Evolutionary conservation across 2,797 vertebrate species (phyloP).

Genomic region (Acanthopagrus latus): DNA sequence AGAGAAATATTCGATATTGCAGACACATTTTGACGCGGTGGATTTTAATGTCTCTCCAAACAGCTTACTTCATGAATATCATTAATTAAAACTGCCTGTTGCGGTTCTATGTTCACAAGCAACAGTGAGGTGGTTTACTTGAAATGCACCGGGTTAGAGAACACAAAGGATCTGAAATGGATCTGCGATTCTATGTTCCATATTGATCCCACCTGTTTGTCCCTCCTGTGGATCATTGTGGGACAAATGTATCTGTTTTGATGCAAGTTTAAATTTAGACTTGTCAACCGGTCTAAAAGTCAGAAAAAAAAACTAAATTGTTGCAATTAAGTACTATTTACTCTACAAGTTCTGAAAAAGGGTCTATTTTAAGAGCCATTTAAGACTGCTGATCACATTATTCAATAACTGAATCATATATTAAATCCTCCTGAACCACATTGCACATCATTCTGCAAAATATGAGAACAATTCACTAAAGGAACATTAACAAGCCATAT

Average conservation of each 20-base stretch:
- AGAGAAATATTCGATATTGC: conserved; percentile 7
- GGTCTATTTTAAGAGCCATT: too few species aligned
- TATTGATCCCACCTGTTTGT: conserved; percentile 9
- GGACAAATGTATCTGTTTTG: neutral
- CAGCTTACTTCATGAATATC: conserved; percentile 3
- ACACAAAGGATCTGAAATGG: conserved; percentile 11
- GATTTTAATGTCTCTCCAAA: neutral
- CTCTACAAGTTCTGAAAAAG: too few species aligned
- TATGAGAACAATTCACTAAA: too few species aligned
- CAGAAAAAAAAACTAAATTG: too few species aligned
- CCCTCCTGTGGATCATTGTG: neutral
- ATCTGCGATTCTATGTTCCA: conserved; percentile 5
- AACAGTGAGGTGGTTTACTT: neutral
- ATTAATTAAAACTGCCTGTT: conserved; percentile 2
- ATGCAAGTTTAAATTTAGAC: neutral
- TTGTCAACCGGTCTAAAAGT: neutral
- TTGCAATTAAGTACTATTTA: too few species aligned
- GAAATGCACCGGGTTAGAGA: neutral
- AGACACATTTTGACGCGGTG: neutral
- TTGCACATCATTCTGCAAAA: too few species aligned
- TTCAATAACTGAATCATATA: too few species aligned
- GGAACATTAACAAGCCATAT: too few species aligned
- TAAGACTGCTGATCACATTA: too few species aligned
- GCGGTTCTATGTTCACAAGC: conserved; percentile 2
- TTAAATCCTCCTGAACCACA: too few species aligned